A percentile compares a stretch with the other conserved stretches of the same genome.
phyloP scores from a whole-genome alignment of 2,113 vertebrate species.

The Leptobrachium leishanense region DNA sequence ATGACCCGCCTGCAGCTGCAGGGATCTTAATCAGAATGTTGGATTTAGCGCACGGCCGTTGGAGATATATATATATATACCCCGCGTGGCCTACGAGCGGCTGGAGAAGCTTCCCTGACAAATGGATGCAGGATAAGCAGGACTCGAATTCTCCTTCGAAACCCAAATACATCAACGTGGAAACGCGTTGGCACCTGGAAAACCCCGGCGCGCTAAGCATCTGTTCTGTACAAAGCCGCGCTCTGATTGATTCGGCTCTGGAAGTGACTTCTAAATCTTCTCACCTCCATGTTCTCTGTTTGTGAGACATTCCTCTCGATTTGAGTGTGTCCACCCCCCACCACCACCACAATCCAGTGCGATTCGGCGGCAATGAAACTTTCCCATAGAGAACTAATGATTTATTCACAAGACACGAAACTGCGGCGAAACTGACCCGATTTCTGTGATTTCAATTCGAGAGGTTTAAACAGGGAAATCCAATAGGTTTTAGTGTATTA shows the following conservation, averaged over 20 bases:
- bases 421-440: too few species aligned
- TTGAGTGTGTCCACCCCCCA: too few species aligned
- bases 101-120: neutral
- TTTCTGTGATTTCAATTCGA: too few species aligned
- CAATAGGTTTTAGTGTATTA: too few species aligned
- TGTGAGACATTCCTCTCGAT: neutral
- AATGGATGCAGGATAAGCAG: conserved; percentile 1
- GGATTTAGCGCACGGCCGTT: neutral
- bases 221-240: neutral
- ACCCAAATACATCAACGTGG: conserved; percentile 19
- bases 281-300: neutral
- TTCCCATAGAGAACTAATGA: too few species aligned
- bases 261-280: conserved; percentile 6
- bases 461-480: too few species aligned
- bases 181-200: conserved; percentile 2
- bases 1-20: neutral
- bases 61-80: conserved; percentile 20
- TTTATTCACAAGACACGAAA: too few species aligned
- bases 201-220: neutral
- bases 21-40: neutral
- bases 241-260: conserved; percentile 21
- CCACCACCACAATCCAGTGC: too few species aligned
- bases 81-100: neutral
- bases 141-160: conserved; percentile 11
- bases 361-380: too few species aligned